Evolutionary conservation across 2,113 vertebrate genomes (phyloP), one percentile per base, ranked within the genome.

Genomic region (Tragelaphus imberbis): DNA sequence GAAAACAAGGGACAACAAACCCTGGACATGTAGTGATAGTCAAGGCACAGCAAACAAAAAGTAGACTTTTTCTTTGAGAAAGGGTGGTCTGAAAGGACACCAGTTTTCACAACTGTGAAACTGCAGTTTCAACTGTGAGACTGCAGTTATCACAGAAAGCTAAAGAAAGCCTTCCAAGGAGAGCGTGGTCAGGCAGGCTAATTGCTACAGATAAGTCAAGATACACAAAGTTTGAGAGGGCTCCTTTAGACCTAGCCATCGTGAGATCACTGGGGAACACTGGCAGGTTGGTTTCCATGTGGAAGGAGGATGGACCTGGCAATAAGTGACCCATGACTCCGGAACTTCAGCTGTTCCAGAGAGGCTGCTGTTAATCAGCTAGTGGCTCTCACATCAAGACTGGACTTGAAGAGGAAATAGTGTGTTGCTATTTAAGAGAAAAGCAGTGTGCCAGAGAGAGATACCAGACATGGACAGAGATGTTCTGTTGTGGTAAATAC

Each of bases 61-160:
- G 9, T 0, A 47, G 14, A 75, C 19, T 6, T 75, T 23, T 25
- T 75, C n/a, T 75, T 75, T 28, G 40, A 71, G 6, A 56, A 53
- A 3, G 19, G 5, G 16, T 4, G 5, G 5, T 63, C 59, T 65
- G 30, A 90, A 91, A 49, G 47, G 8, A 56, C n/a, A n/a, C n/a
- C n/a, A n/a, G n/a, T n/a, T n/a, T n/a, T n/a, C n/a, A n/a, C n/a
- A n/a, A n/a, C n/a, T n/a, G n/a, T n/a, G n/a, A n/a, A n/a, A n/a
- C n/a, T n/a, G n/a, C n/a, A n/a, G n/a, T n/a, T n/a, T n/a, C n/a
- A n/a, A n/a, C n/a, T n/a, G n/a, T n/a, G n/a, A 77, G 8, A 84
- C 2, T 2, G 2, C 6, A 2, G 2, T 36, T 36, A 30, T 23
- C 5, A 33, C 2, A 77, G n/a, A 19, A 80, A 55, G 13, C n/a